A percentile compares a stretch with the other conserved stretches of the same genome.
Evolutionary conservation across 1,140 invertebrate genomes (phyloP).

Genomic region (Leptoteleia sp.): DNA sequence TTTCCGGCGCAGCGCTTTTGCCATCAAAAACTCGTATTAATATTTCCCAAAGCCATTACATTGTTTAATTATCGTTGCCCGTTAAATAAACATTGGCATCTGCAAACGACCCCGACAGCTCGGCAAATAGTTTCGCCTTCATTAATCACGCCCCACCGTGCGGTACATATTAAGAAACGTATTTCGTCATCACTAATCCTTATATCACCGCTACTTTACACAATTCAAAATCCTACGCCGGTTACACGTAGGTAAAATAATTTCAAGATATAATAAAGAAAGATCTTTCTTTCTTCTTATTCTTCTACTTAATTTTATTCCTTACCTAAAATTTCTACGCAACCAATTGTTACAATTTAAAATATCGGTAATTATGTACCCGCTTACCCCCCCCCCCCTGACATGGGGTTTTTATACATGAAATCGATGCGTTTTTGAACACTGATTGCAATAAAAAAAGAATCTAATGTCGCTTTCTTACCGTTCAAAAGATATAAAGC

Average conservation of each 20-base stretch:
- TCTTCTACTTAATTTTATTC: neutral
- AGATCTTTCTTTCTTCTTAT: neutral
- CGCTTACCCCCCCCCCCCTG: no score
- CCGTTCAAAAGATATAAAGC: no score
- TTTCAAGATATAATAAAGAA: no score
- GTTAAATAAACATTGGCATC: conserved; percentile 31
- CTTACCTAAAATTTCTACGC: no score
- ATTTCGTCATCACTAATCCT: conserved; percentile 18
- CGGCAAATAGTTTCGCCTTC: conserved; percentile 14
- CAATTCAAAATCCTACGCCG: conserved; percentile 4
- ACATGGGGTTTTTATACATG: no score
- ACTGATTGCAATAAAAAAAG: no score
- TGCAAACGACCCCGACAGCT: conserved; percentile 7
- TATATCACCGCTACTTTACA: conserved; percentile 16
- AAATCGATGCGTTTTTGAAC: no score
- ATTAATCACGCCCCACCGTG: conserved; percentile 36
- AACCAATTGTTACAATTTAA: no score
- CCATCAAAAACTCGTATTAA: conserved; percentile 31
- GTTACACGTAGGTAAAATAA: neutral
- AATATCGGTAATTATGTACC: no score
- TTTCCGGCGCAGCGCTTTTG: conserved; percentile 21
- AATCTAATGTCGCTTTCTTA: no score
- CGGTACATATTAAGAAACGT: conserved; percentile 2
- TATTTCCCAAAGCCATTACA: conserved; percentile 36
- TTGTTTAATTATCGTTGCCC: conserved; percentile 38